phyloP scores from a whole-genome alignment of 2,888 invertebrate genomes.

The Aelia acuminata region DNA sequence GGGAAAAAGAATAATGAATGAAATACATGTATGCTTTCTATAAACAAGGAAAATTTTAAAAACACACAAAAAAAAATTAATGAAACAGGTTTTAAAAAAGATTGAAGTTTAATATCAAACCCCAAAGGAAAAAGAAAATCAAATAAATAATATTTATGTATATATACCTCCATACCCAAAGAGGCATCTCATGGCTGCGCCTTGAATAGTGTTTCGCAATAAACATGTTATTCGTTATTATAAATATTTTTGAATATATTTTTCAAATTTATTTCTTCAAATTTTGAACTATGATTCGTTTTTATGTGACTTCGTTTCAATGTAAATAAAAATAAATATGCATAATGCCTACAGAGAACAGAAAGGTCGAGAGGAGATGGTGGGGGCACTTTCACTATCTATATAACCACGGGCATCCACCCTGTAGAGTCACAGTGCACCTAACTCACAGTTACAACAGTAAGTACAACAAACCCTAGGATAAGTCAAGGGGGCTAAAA shows the following conservation, averaged over 20 bases:
- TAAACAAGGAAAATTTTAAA: too few relatives aligned
- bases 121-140: too few relatives aligned
- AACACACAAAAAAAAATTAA: too few relatives aligned
- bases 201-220: neutral
- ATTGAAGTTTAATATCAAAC: too few relatives aligned
- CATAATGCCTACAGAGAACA: neutral
- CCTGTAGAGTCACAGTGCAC: neutral
- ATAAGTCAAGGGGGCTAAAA: neutral
- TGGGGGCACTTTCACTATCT: conserved; percentile 37
- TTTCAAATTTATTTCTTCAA: neutral
- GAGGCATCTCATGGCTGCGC: too few relatives aligned
- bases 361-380: neutral
- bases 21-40: too few relatives aligned
- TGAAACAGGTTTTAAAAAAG: too few relatives aligned
- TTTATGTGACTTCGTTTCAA: neutral
- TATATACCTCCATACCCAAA: too few relatives aligned
- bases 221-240: neutral
- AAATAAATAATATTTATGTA: too few relatives aligned
- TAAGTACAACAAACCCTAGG: neutral
- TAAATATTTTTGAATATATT: neutral
- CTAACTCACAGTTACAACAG: neutral
- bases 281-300: neutral
- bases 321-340: conserved; percentile 29
- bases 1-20: too few relatives aligned
- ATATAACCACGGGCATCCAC: neutral